Conservation (phyloP, 1,140 invertebrate genomes). For the Hycleus cichorii region DNA sequence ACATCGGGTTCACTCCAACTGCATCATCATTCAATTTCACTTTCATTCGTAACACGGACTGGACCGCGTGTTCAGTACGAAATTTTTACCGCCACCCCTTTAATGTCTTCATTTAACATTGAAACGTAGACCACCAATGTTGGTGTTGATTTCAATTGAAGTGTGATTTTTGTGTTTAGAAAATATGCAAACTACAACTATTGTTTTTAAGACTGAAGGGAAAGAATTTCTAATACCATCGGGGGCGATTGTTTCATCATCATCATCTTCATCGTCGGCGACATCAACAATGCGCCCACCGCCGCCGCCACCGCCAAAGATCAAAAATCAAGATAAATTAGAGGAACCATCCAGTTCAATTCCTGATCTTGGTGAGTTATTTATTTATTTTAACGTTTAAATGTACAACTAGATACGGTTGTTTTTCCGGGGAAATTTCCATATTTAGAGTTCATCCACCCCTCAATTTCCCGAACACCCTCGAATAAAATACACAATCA, state of each 20-base stretch:
- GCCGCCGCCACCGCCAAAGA: constrained; percentile 47
- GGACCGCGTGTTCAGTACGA: neutral
- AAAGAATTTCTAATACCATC: constrained; percentile 35
- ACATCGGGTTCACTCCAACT: constrained; percentile 20
- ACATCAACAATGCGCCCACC: constrained; percentile 46
- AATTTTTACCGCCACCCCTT: too few relatives aligned
- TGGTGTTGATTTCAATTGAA: neutral
- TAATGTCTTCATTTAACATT: too few relatives aligned
- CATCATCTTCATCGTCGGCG: constrained; percentile 25
- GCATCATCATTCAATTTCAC: constrained; percentile 34
- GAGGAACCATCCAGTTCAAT: constrained; percentile 78
- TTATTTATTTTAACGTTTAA: neutral
- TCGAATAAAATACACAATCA: too few relatives aligned
- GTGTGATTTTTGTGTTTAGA: neutral
- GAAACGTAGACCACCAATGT: neutral
- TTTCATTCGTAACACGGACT: constrained; percentile 30
- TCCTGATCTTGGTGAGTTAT: constrained; percentile 69
- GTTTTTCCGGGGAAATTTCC: neutral
- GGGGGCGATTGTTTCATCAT: constrained; percentile 32
- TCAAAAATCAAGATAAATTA: constrained; percentile 32
- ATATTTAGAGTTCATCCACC: neutral
- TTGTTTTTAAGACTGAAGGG: constrained; percentile 35
- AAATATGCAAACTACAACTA: constrained; percentile 36
- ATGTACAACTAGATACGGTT: neutral
- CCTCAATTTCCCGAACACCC: too few relatives aligned